phyloP scores from a whole-genome alignment of 1,140 invertebrate genomes.

The Mylabris phalerata region DNA sequence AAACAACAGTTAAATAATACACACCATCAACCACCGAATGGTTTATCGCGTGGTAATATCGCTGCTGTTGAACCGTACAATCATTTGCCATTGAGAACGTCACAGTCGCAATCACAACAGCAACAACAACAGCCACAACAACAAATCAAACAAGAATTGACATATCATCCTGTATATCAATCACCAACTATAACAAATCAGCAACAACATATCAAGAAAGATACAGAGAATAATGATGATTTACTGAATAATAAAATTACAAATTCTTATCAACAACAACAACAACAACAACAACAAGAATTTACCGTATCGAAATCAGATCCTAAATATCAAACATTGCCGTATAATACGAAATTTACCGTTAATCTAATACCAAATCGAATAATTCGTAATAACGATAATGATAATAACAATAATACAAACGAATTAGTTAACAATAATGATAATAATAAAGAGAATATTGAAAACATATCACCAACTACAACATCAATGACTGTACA shows the following conservation, averaged over 20 bases:
- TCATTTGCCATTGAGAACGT: slow-evolving; percentile 54
- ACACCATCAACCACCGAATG: slow-evolving; percentile 28
- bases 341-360: slow-evolving; percentile 80
- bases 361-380: slow-evolving; percentile 48
- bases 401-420: slow-evolving; percentile 28
- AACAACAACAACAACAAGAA: slow-evolving; percentile 5
- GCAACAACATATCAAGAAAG: slow-evolving; percentile 38
- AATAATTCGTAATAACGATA: slow-evolving; percentile 36
- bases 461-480: slow-evolving; percentile 25
- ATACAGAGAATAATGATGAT: slow-evolving; percentile 28
- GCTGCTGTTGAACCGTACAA: slow-evolving; percentile 88
- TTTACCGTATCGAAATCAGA: slow-evolving; percentile 72
- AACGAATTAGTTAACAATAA: slow-evolving; percentile 17
- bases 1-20: slow-evolving; percentile 28
- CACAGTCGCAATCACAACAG: slow-evolving; percentile 13
- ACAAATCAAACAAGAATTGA: slow-evolving; percentile 28
- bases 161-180: slow-evolving; percentile 40
- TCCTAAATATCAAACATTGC: slow-evolving; percentile 89
- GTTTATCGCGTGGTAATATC: slow-evolving; percentile 59
- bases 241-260: slow-evolving; percentile 28
- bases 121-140: slow-evolving; percentile 17
- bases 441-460: slow-evolving; percentile 39
- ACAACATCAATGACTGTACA: slow-evolving; percentile 48
- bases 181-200: slow-evolving; percentile 1
- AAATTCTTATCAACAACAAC: slow-evolving; percentile 12